Evolutionary conservation across 2,797 vertebrate genomes (phyloP).

Genomic region (Xiphophorus birchmanni): DNA sequence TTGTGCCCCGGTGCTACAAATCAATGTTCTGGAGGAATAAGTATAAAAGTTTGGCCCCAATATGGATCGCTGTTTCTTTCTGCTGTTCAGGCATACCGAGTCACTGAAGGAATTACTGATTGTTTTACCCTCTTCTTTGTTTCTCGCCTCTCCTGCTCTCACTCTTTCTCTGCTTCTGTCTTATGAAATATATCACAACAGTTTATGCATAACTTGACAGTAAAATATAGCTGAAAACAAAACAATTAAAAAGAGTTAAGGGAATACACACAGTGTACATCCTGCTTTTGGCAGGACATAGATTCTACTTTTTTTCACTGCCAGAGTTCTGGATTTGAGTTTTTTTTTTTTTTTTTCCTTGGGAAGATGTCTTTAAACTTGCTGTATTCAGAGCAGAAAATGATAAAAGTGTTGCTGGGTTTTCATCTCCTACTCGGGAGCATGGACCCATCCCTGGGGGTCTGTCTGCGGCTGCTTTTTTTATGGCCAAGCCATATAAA

Average conservation of each 20-base stretch:
- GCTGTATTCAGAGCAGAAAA: conserved; percentile 32
- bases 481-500: conserved; percentile 35
- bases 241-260: conserved; percentile 37
- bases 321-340: not conserved
- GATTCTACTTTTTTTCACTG: conserved; percentile 10
- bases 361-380: conserved; percentile 29
- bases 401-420: conserved; percentile 41
- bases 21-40: conserved; percentile 69
- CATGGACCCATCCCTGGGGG: conserved; percentile 33
- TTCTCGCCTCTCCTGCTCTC: conserved; percentile 14
- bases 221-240: conserved; percentile 18
- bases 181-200: not conserved
- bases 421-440: conserved; percentile 44
- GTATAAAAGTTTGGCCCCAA: conserved; percentile 65
- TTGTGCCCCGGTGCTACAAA: conserved; percentile 53
- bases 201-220: conserved; percentile 32
- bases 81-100: conserved; percentile 34
- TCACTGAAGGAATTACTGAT: conserved; percentile 57
- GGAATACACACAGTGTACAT: not conserved
- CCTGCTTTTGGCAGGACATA: conserved; percentile 6
- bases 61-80: conserved; percentile 58
- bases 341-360: conserved; percentile 21
- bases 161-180: conserved; percentile 14
- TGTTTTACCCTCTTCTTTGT: conserved; percentile 53
- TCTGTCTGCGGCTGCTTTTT: conserved; percentile 40